Evolutionary conservation across 2,113 vertebrate genomes (phyloP).

Genomic region (Zosterops hypoxanthus): DNA sequence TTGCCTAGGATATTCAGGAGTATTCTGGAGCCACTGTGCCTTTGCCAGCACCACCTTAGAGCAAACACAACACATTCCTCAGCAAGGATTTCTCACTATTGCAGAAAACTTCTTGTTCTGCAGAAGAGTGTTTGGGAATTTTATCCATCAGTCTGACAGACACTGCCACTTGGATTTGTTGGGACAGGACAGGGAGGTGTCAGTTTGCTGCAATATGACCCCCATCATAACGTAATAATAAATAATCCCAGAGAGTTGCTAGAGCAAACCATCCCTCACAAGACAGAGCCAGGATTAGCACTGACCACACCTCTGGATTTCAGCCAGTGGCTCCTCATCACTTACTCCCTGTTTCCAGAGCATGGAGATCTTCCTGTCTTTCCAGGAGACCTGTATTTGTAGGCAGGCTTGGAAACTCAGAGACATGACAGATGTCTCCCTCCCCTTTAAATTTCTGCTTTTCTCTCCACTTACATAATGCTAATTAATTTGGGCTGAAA

Average conservation of each 20-base stretch:
- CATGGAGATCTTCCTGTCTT: not conserved
- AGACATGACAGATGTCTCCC: constrained; percentile 57
- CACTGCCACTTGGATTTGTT: not conserved
- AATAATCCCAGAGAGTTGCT: not conserved
- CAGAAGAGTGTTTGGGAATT: not conserved
- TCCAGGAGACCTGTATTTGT: constrained; percentile 18
- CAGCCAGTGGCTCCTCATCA: constrained; percentile 22
- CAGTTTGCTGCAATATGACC: not conserved
- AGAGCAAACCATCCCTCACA: not conserved
- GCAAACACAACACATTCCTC: not conserved
- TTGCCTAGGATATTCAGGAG: not conserved
- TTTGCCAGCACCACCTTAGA: not conserved
- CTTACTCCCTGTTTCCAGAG: not conserved
- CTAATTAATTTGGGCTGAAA: constrained; percentile 49
- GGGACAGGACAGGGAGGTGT: not conserved
- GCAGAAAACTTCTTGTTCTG: not conserved
- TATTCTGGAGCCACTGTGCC: not conserved
- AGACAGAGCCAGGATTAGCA: not conserved
- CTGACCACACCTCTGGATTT: not conserved
- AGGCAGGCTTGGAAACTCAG: constrained; percentile 3
- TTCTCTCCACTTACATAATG: constrained; percentile 32
- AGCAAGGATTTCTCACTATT: not conserved
- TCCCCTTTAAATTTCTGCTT: constrained; percentile 22
- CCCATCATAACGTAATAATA: not conserved
- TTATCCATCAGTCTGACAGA: not conserved